Evolutionary conservation across 2,888 invertebrate species (phyloP), one percentile per base, ranked within the genome.

Genomic region (Plusia festucae): DNA sequence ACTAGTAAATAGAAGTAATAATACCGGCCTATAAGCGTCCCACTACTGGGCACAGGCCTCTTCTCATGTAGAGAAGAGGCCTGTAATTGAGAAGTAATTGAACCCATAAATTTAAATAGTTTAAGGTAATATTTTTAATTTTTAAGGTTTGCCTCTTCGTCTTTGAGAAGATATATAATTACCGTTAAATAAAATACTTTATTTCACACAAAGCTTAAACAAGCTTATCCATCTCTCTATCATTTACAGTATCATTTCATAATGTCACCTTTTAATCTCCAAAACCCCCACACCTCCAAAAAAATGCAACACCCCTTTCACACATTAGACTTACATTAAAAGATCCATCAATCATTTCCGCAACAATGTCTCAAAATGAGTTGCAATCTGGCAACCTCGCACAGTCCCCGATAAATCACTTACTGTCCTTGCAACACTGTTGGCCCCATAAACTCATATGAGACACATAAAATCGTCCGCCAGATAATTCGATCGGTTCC

Each of bases 401-500:
- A 46, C 55, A 76, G 68, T 66, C 76, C 75, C 56, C 68, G 70
- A 81, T 81, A 81, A 81, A 81, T 81, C 80, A 81, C 72, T 81
- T 81, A 70, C 64, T 56, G 75, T 84, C 86, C 83, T 82, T 44
- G 82, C 90, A 88, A 87, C 87, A 87, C 55, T 84, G 87, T 87
- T 80, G 85, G 69, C 67, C 67, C 70, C 76, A 76, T 81, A 81
- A 81, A 81, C 56, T 73, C 53, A 22, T 24, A 73, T 73, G 78
- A 82, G 78, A 82, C 75, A 82, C 80, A 79, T 85, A 85, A 90
- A 91, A 90, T 91, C 89, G 83, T 87, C 84, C 85, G 85, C 82
- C 78, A 86, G 91, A 91, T 91, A 90, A 91, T 91, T 90, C 91
- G 91, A 91, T 91, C 85, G 90, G 68, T 91, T 91, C 91, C 72